Base-by-base conservation (phyloP, 2,888 invertebrate species). In the Tenthredo notha region DNA sequence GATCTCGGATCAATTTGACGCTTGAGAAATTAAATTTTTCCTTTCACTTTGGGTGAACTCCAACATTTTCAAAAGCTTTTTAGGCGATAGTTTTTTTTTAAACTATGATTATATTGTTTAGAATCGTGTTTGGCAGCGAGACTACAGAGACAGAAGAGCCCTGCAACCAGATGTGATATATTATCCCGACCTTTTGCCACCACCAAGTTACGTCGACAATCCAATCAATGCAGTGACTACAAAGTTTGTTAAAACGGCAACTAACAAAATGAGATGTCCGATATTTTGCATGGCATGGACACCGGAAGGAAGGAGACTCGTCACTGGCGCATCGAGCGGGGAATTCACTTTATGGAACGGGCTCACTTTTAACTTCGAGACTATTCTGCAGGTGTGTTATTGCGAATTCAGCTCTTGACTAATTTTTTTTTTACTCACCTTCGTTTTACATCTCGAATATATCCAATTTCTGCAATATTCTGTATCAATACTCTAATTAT, bases 271-370 rank as follows among this genome's bases (percentile, higher is more conserved):
- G 97, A 96, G 99, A 89, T 99, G 99, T 94, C 99, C 99, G 0
- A 99, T 99, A 90, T 99, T 99, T 93, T 98, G 98, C 90, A 97
- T 99, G 92, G 98, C 98, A 18, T 99, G 99, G 99, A 99, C 99
- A 7, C 99, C 99, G 0, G 99, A 99, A 94, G 99, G 99, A 18
- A 96, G 99, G 88, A 96, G 99, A 89, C 95, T 99, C 86, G 98
- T 99, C 7, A 99, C 99, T 1, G 99, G 99, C 12, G 99, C 99
- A 33, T 99, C 99, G 43, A 99, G 99, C 85, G 99, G 99, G 72
- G 99, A 99, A 94, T 99, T 99, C 92, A 99, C 99, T 0, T 94
- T 99, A 3, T 99, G 99, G 99, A 99, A 99, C 95, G 99, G 99
- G 47, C 95, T 99, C 43, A 99, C 99, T n/a, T 99, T 99, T 94